Percentiles rank a stretch among this genome's conserved stretches.
Conservation (phyloP, 1,140 invertebrate species). For the Gonioctena quinquepunctata region DNA sequence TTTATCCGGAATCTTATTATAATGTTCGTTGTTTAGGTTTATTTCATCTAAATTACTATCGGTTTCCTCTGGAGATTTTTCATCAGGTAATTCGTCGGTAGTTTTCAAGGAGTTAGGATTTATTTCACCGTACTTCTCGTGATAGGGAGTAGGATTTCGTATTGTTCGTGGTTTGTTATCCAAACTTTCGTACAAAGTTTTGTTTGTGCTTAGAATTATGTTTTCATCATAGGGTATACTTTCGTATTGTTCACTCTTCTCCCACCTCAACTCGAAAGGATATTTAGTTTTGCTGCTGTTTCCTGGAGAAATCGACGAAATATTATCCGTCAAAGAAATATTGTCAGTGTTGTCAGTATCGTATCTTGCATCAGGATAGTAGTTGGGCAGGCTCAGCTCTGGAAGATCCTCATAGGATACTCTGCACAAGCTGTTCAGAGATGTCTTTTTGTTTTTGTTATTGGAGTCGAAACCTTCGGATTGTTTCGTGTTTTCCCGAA, state of each 20-base stretch:
- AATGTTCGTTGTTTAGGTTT: constrained; percentile 44
- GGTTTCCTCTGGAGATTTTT: constrained; percentile 39
- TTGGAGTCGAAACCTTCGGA: constrained; percentile 61
- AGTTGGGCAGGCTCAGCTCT: constrained; percentile 52
- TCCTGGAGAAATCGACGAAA: constrained; percentile 34
- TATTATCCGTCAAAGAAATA: constrained; percentile 52
- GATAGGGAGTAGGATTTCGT: constrained; percentile 44
- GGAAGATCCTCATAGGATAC: constrained; percentile 37
- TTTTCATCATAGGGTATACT: constrained; percentile 52
- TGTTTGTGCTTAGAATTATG: constrained; percentile 47
- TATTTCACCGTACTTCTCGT: constrained; percentile 25
- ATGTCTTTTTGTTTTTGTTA: constrained; percentile 62
- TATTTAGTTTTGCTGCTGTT: constrained; percentile 19
- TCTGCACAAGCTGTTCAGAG: constrained; percentile 27
- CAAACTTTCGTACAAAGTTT: constrained; percentile 36
- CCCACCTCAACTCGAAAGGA: constrained; percentile 16
- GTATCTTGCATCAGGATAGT: constrained; percentile 55
- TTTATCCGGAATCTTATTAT: constrained; percentile 17
- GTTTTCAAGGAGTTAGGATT: constrained; percentile 9
- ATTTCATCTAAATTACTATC: constrained; percentile 49
- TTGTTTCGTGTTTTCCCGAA: constrained; percentile 5
- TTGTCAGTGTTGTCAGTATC: constrained; percentile 55
- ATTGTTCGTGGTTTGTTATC: constrained; percentile 45
- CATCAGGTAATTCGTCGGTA: background rate
- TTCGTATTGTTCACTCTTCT: constrained; percentile 27